phyloP scores from a whole-genome alignment of 2,797 vertebrate genomes.

The Hydrophis major region DNA sequence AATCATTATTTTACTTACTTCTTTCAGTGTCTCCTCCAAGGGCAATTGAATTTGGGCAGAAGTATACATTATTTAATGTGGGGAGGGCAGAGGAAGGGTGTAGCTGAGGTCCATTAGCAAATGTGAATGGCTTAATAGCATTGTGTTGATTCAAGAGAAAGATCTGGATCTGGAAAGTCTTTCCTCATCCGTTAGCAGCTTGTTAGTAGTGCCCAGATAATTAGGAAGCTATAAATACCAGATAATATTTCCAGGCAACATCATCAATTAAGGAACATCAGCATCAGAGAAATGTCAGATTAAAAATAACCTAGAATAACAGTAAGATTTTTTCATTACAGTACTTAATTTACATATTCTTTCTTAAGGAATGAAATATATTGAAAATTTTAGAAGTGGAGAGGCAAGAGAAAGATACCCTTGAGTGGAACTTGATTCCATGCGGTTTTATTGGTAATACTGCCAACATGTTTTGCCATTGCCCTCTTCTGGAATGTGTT shows the following conservation, averaged over 20 bases:
- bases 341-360: conserved; percentile 30
- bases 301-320: conserved; percentile 63
- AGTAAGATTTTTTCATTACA: conserved; percentile 47
- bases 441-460: not conserved
- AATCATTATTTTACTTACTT: not conserved
- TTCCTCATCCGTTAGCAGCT: conserved; percentile 41
- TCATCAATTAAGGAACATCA: conserved; percentile 68
- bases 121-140: not conserved
- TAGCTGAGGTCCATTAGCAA: not conserved
- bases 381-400: not conserved
- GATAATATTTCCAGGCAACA: conserved; percentile 63
- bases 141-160: conserved; percentile 3
- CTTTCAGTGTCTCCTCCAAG: not conserved
- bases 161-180: conserved; percentile 7
- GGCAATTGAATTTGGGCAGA: not conserved
- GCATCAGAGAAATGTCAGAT: conserved; percentile 55
- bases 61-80: fast-evolving
- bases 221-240: conserved; percentile 63
- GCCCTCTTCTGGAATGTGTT: not conserved
- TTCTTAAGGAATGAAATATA: conserved; percentile 46
- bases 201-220: conserved; percentile 59
- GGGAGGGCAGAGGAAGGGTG: not conserved
- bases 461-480: not conserved
- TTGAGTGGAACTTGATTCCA: not conserved
- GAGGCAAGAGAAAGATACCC: not conserved